phyloP scores from a whole-genome alignment of 2,888 invertebrate genomes.

The Callyntrura sp. region DNA sequence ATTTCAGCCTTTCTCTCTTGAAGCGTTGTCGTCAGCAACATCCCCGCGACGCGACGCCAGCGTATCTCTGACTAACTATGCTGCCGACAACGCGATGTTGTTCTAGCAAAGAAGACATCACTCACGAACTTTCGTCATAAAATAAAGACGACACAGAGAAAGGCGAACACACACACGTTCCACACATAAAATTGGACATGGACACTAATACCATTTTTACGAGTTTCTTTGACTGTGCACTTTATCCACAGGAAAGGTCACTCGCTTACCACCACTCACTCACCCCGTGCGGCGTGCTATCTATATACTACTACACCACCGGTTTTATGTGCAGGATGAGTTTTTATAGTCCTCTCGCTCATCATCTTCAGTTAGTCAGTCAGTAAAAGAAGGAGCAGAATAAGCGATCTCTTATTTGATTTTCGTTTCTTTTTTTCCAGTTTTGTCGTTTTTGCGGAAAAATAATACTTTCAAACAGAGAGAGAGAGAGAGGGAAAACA shows the following conservation, averaged over 20 bases:
- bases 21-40: constrained; percentile 45
- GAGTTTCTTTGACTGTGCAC: constrained; percentile 68
- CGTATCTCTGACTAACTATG: neutral
- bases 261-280: constrained; percentile 10
- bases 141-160: constrained; percentile 45
- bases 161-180: constrained; percentile 38
- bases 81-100: neutral
- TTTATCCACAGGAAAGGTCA: constrained; percentile 73
- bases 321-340: constrained; percentile 6
- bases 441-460: neutral
- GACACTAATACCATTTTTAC: constrained; percentile 74
- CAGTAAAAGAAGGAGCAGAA: neutral
- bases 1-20: neutral
- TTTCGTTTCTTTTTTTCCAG: constrained; percentile 20
- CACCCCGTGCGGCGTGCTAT: neutral
- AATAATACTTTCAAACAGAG: neutral
- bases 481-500: neutral
- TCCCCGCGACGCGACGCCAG: neutral
- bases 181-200: constrained; percentile 69
- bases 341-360: neutral
- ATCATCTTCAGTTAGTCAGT: neutral
- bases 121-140: constrained; percentile 32
- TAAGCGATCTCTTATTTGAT: constrained; percentile 31
- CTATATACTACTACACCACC: constrained; percentile 8
- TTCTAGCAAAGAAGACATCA: constrained; percentile 54